These are phyloP conservation scores for Cyclura pinguis DNA, from an alignment of 2,797 vertebrate species.

Conservation along the genomic window DNA sequence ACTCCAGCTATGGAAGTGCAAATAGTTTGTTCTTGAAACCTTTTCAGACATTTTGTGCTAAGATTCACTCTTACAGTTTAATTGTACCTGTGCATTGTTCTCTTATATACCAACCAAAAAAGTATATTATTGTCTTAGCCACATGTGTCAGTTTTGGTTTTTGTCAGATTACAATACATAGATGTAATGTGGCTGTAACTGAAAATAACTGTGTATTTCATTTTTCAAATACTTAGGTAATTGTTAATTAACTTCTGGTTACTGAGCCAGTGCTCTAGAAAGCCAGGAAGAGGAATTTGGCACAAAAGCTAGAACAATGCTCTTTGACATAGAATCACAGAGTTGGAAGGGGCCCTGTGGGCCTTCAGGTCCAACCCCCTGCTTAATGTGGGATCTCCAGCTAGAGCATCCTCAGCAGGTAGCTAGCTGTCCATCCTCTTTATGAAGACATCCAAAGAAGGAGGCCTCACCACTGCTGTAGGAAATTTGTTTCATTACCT, in stretches of 20 bases:
- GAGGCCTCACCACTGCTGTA: no score
- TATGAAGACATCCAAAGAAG: no score
- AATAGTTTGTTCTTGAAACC: constrained; percentile 28
- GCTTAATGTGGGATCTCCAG: no score
- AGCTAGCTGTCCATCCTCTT: no score
- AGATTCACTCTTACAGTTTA: constrained; percentile 15
- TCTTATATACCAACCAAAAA: not conserved
- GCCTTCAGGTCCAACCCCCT: no score
- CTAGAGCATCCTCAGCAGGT: no score
- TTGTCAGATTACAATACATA: no score
- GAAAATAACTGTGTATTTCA: not conserved
- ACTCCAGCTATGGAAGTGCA: not conserved
- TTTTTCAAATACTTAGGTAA: not conserved
- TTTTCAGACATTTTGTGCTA: constrained; percentile 44
- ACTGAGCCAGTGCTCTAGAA: not conserved
- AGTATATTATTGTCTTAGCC: not conserved
- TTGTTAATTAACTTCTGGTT: not conserved
- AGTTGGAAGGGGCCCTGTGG: no score
- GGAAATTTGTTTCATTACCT: no score
- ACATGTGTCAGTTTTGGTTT: not conserved
- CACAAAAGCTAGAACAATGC: not conserved
- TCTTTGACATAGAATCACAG: not conserved
- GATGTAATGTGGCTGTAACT: not conserved
- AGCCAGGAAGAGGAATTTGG: not conserved
- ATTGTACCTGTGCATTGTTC: not conserved